Evolutionary conservation across 2,888 invertebrate genomes (phyloP), one percentile per base, ranked within the genome.

Genomic region (Nebria salina): DNA sequence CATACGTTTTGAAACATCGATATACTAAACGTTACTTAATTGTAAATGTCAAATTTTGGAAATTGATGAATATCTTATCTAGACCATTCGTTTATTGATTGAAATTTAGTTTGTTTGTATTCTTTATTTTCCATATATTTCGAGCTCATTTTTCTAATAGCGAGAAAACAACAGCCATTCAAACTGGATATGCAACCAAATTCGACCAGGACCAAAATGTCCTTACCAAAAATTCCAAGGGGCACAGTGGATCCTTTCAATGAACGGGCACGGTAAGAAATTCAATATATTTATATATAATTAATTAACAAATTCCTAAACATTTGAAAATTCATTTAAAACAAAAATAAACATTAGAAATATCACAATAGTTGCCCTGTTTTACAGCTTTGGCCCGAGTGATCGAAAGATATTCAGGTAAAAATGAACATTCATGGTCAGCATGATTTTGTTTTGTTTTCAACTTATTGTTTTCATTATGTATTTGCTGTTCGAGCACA

Each of bases 141-240:
- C 20, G 54, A 54, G 8, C 2, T 7, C 8, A 41, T 68, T 34
- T 20, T 54, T 34, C 26, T 82, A 82, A 8, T 68, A 84, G 84
- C 65, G 20, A 73, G 83, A 54, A 83, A 83, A 75, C 82, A 82
- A 66, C 11, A 41, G 82, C 65, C 83, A 5, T 76, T 83, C 42
- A 80, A 85, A 83, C 85, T 87, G 83, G 87, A 87, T 64, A 85
- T 87, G 82, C 84, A 85, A 80, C 84, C 74, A 83, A 84, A 76
- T 84, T 79, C 83, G 76, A 83, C 82, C 81, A 85, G 88, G 81
- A 87, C 88, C 43, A 89, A 88, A 85, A 88, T 89, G 88, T 87
- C 86, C 72, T 83, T 89, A 77, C 88, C 88, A 20, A 84, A 86
- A 80, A 85, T 86, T 76, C 84, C 85, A 43, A 86, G 87, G 83